phyloP scores from a whole-genome alignment of 2,113 vertebrate species.

The Bambusicola thoracicus region DNA sequence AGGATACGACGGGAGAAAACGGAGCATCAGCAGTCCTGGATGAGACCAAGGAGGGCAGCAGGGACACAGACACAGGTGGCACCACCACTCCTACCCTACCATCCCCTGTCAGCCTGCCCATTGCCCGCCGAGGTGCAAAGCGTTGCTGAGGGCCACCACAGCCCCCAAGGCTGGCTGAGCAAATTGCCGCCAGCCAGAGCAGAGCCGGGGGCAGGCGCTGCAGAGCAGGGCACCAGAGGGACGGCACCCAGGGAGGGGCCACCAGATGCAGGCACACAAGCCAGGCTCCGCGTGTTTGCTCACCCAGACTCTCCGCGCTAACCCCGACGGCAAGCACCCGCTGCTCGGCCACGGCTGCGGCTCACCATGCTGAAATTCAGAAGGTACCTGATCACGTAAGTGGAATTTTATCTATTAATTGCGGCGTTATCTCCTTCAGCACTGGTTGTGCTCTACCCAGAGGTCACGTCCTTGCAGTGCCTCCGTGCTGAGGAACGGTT shows the following conservation, averaged over 20 bases:
- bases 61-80: not conserved
- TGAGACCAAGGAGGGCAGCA: not conserved
- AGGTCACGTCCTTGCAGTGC: not conserved
- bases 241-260: constrained; percentile 33
- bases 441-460: not conserved
- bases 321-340: not conserved
- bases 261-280: not conserved
- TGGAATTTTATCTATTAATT: not conserved
- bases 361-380: constrained; percentile 66
- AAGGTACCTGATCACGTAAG: constrained; percentile 55
- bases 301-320: not conserved
- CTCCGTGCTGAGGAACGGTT: not conserved
- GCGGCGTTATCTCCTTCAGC: not conserved
- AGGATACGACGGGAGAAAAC: rapidly evolving
- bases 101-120: not conserved
- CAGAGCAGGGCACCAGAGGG: not conserved
- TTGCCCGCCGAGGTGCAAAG: rapidly evolving
- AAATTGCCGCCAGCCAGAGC: not conserved
- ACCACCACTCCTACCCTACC: rapidly evolving
- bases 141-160: not conserved
- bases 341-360: not conserved
- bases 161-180: not conserved
- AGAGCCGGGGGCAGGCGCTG: not conserved
- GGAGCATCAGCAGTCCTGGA: rapidly evolving
- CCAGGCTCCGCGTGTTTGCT: constrained; percentile 21